Evolutionary conservation across 2,113 vertebrate genomes (phyloP).

Genomic region (Leptobrachium ailaonicum): DNA sequence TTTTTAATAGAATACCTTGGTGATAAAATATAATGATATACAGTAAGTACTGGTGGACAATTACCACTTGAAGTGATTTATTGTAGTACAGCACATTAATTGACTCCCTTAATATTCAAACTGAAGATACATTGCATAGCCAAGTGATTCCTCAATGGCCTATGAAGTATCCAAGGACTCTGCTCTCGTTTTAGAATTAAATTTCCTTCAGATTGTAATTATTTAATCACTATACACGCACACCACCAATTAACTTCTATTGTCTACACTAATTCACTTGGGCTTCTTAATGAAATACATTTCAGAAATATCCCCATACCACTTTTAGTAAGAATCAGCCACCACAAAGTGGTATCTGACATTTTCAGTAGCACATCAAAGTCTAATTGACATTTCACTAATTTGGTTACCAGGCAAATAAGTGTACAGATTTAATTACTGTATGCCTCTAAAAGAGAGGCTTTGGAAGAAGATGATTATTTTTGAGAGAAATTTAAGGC

Average conservation of each 20-base stretch:
- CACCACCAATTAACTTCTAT: not conserved
- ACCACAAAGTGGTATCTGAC: slow-evolving; percentile 39
- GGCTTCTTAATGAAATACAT: not conserved
- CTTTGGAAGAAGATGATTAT: slow-evolving; percentile 38
- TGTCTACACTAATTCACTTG: not conserved
- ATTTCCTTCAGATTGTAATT: not conserved
- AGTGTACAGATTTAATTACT: slow-evolving; percentile 42
- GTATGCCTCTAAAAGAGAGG: slow-evolving; percentile 19
- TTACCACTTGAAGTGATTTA: too few species aligned
- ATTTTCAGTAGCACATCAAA: slow-evolving; percentile 45
- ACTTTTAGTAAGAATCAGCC: slow-evolving; percentile 2
- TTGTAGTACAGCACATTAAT: too few species aligned
- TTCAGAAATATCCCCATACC: slow-evolving; percentile 4
- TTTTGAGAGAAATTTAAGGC: slow-evolving; percentile 30
- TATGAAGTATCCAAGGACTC: too few species aligned
- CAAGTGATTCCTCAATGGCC: too few species aligned
- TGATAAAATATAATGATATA: too few species aligned
- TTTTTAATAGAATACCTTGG: too few species aligned
- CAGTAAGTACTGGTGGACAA: too few species aligned
- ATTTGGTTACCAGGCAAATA: slow-evolving; percentile 46
- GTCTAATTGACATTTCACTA: slow-evolving; percentile 49
- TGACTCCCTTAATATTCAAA: too few species aligned
- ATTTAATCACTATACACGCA: not conserved
- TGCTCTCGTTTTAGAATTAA: too few species aligned
- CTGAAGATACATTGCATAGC: too few species aligned